Evolutionary conservation across 2,888 invertebrate genomes (phyloP).

Genomic region (Trypoxylon attenuatum): DNA sequence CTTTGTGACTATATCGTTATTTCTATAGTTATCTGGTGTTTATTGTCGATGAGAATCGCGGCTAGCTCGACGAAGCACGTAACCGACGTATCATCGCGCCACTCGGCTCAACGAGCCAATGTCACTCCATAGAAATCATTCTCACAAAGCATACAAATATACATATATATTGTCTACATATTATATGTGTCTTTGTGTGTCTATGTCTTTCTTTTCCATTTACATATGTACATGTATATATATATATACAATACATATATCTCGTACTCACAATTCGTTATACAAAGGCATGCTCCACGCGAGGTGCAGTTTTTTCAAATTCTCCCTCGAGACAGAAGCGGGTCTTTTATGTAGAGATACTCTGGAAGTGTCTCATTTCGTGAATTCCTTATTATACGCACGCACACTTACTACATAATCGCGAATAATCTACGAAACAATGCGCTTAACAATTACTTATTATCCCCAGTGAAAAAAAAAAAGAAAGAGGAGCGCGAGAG

Average conservation of each 20-base stretch:
- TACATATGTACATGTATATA: conserved; percentile 1
- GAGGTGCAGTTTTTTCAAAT: conserved; percentile 9
- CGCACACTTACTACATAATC: no score
- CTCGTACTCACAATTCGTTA: conserved; percentile 5
- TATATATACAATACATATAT: not conserved
- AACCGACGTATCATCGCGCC: conserved; percentile 17
- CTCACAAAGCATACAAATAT: no score
- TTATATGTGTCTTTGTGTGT: no score
- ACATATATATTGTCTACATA: no score
- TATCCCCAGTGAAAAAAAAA: not conserved
- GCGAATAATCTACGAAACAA: no score
- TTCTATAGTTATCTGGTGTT: no score
- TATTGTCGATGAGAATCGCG: conserved; percentile 16
- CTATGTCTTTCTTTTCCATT: not conserved
- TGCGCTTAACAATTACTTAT: conserved; percentile 8
- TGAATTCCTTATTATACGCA: no score
- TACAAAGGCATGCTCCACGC: conserved; percentile 19
- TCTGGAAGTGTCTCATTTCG: no score
- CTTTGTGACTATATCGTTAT: conserved; percentile 33
- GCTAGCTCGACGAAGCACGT: conserved; percentile 7
- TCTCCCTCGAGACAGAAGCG: no score
- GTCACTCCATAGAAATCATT: conserved; percentile 54
- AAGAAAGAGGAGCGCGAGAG: no score
- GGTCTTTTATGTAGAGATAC: no score
- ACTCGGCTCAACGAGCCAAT: conserved; percentile 26